phyloP scores from a whole-genome alignment of 2,888 invertebrate genomes.

The Chaitophorus viminalis region DNA sequence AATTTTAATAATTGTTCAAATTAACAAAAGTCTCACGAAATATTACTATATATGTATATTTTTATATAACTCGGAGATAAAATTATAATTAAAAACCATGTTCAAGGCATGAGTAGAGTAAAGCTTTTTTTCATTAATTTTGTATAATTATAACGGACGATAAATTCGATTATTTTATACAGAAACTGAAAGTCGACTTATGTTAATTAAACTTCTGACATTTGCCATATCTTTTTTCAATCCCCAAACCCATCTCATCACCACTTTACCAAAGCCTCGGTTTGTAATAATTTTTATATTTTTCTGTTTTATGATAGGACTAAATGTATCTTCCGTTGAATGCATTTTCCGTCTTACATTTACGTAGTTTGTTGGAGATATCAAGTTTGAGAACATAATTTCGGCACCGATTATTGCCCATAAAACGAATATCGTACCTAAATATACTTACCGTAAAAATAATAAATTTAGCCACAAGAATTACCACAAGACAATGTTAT shows the following conservation, averaged over 20 bases:
- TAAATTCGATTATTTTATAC: slow-evolving; percentile 26
- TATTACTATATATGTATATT: not conserved
- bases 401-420: slow-evolving; percentile 8
- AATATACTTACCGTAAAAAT: slow-evolving; percentile 7
- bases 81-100: slow-evolving; percentile 18
- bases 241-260: not conserved
- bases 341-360: no score
- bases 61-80: not conserved
- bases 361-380: not conserved
- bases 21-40: not conserved
- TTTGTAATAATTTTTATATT: not conserved
- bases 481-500: not conserved
- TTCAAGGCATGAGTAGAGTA: not conserved
- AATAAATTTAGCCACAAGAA: slow-evolving; percentile 18
- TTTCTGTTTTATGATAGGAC: not conserved
- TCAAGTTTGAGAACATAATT: not conserved
- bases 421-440: slow-evolving; percentile 19
- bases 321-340: not conserved
- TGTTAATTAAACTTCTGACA: slow-evolving; percentile 6
- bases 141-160: slow-evolving; percentile 8
- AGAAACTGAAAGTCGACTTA: not conserved
- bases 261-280: not conserved
- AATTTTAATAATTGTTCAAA: slow-evolving; percentile 6
- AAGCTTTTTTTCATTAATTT: slow-evolving; percentile 20
- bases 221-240: not conserved